These are phyloP conservation scores for Dolichomitus sp. DNA, from an alignment of 2,888 invertebrate genomes.

Conservation along the genomic window DNA sequence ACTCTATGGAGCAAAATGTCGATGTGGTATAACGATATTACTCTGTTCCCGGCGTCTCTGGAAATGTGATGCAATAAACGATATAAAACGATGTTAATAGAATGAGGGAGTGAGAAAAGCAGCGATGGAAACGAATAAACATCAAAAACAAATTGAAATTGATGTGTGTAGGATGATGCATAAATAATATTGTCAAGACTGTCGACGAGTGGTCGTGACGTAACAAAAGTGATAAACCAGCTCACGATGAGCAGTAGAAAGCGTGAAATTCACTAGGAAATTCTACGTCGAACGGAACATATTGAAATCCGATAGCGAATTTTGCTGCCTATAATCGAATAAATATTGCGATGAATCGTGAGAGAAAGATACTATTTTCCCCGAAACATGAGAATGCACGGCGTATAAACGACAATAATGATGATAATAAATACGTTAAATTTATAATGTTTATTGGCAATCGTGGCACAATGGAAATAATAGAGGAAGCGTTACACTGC, in stretches of 20 bases:
- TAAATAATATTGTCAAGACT: constrained; percentile 53
- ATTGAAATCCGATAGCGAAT: constrained; percentile 45
- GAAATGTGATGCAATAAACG: constrained; percentile 20
- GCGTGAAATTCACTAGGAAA: constrained; percentile 43
- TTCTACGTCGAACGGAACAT: constrained; percentile 30
- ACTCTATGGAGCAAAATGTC: not conserved
- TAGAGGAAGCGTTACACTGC: constrained; percentile 43
- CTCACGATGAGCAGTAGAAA: constrained; percentile 31
- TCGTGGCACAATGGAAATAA: constrained; percentile 53
- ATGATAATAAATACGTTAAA: constrained; percentile 26
- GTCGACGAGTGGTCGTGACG: constrained; percentile 5
- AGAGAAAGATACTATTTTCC: constrained; percentile 26
- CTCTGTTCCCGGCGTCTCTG: constrained; percentile 12
- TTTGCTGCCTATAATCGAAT: not conserved
- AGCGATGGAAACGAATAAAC: constrained; percentile 13
- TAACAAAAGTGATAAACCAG: constrained; percentile 51
- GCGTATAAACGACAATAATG: constrained; percentile 16
- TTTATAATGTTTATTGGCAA: constrained; percentile 52
- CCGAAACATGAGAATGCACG: not conserved
- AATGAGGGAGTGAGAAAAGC: not conserved
- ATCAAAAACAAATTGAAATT: constrained; percentile 49
- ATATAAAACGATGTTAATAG: constrained; percentile 12
- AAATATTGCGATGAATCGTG: constrained; percentile 10
- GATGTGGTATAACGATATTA: not conserved
- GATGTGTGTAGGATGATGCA: constrained; percentile 26